phyloP scores from a whole-genome alignment of 2,888 invertebrate species.

The Amphipoea lucens region DNA sequence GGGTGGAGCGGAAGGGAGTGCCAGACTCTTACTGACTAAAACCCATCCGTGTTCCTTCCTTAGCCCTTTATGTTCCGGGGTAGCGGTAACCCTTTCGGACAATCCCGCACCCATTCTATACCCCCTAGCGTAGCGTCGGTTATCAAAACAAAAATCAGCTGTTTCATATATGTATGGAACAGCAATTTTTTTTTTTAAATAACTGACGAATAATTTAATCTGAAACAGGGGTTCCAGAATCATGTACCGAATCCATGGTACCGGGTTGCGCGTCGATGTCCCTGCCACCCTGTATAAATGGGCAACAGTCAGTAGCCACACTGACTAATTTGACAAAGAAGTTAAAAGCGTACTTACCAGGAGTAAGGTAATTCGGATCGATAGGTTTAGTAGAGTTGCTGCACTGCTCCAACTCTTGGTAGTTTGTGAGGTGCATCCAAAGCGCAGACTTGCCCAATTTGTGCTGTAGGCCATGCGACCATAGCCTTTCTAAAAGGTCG shows the following conservation, averaged over 20 bases:
- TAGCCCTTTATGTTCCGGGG: no score
- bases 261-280: no score
- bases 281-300: background rate
- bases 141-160: background rate
- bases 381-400: constrained; percentile 88
- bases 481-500: constrained; percentile 98
- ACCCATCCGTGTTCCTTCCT: no score
- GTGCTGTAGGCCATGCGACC: constrained; percentile 98
- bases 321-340: background rate
- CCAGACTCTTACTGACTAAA: no score
- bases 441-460: constrained; percentile 99
- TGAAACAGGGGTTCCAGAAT: background rate
- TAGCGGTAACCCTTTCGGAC: no score
- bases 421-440: constrained; percentile 98
- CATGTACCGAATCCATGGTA: background rate
- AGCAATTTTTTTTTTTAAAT: background rate
- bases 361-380: constrained; percentile 89
- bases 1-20: no score
- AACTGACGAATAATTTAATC: background rate
- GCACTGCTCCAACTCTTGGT: constrained; percentile 95
- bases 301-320: background rate
- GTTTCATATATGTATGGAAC: background rate
- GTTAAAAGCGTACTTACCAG: constrained; percentile 79
- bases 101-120: background rate
- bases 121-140: background rate